Evolutionary conservation across 2,888 invertebrate genomes (phyloP), one percentile per base, ranked within the genome.

Genomic region (Lithosia quadra): DNA sequence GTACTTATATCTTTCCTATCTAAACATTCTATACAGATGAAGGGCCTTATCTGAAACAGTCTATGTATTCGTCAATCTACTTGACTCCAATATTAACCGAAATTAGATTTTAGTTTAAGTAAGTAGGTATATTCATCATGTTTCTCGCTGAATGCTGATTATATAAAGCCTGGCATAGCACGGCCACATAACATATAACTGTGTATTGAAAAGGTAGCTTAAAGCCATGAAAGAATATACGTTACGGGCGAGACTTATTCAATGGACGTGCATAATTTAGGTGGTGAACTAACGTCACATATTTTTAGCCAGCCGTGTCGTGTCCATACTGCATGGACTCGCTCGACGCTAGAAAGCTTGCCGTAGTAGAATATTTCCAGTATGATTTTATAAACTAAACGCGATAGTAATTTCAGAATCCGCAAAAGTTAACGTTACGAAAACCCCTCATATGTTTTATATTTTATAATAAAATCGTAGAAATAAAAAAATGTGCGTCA

Each of bases 221-320:
- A 73, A 39, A 72, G 55, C 67, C 58, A 61, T 55, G 65, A 80
- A 74, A 74, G 75, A 81, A 80, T 80, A 76, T 80, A 79, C 72
- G 79, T 77, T 68, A 67, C 67, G 72, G 71, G 70, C 76, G 74
- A 71, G 75, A 69, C 76, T 74, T 76, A 81, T 83, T 82, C 72
- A 82, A 76, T 80, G 76, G 69, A 78, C 75, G 76, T 82, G 77
- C 76, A 85, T 84, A 84, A 84, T 85, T 82, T 78, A 85, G 77
- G 70, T 75, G 80, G 78, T 75, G 75, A 81, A 80, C 78, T 78
- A 76, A 73, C 73, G 74, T 78, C 78, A 79, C 75, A 75, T 80
- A 84, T 84, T 82, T 84, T 83, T 68, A 69, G 65, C 60, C 63
- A 33, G 36, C 39, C 24, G 67, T 71, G 58, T 28, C 24, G 67